Evolutionary conservation across 2,113 vertebrate species (phyloP).

Genomic region (Macquaria ambigua): DNA sequence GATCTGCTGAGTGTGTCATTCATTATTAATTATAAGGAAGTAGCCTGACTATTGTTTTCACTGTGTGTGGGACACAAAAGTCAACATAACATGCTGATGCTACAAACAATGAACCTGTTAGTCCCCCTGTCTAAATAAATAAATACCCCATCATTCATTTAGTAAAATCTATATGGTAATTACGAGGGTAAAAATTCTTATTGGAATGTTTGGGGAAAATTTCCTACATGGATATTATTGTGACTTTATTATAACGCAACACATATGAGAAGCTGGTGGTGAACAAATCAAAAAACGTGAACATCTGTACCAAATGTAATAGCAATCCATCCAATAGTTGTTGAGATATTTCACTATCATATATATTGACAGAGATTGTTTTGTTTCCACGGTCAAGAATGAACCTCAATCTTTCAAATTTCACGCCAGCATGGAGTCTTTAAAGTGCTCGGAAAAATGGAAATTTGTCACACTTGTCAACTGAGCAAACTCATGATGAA

Average conservation of each 20-base stretch:
- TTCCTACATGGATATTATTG: no score
- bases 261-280: background rate
- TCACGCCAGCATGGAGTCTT: no score
- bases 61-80: background rate
- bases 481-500: background rate
- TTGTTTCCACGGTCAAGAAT: background rate
- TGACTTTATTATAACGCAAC: background rate
- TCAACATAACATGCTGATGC: background rate
- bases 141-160: background rate
- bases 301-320: no score
- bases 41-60: background rate
- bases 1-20: conserved; percentile 42
- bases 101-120: background rate
- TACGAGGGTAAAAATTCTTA: background rate
- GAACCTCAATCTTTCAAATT: background rate
- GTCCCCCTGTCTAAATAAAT: background rate
- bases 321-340: no score
- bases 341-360: background rate
- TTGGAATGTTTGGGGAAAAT: background rate
- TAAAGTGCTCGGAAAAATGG: background rate
- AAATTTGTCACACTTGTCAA: background rate
- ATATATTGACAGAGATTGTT: background rate
- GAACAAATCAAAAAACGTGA: background rate
- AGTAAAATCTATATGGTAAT: background rate
- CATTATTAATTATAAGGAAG: conserved; percentile 48